Conservation (phyloP, 2,113 vertebrate species). For the Pterocles gutturalis region DNA sequence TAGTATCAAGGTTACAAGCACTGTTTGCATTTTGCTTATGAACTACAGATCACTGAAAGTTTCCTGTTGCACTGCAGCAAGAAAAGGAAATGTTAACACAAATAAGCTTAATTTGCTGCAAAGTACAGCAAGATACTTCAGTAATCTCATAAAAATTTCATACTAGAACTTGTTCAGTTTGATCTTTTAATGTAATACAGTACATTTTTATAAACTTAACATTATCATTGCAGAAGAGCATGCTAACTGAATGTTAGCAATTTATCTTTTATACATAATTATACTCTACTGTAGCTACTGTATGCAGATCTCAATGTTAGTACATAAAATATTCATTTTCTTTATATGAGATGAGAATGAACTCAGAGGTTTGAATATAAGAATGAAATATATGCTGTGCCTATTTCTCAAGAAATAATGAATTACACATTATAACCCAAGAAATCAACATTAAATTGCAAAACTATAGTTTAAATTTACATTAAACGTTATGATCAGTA, state of each 20-base stretch:
- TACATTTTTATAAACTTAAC: constrained; percentile 76
- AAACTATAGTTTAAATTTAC: constrained; percentile 75
- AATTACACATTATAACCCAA: constrained; percentile 69
- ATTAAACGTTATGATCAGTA: constrained; percentile 67
- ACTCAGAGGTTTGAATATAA: constrained; percentile 59
- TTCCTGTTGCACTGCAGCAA: constrained; percentile 73
- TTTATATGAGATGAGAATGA: constrained; percentile 68
- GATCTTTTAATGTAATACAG: constrained; percentile 76
- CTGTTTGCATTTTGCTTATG: constrained; percentile 47
- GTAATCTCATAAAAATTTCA: constrained; percentile 67
- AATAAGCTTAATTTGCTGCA: constrained; percentile 47
- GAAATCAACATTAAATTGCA: constrained; percentile 70
- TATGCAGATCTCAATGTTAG: constrained; percentile 75
- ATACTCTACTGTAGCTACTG: constrained; percentile 73
- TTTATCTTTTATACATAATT: constrained; percentile 72
- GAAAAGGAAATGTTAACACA: constrained; percentile 23
- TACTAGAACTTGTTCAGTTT: constrained; percentile 71
- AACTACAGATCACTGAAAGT: constrained; percentile 64
- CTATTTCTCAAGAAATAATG: constrained; percentile 77
- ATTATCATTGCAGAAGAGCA: constrained; percentile 69
- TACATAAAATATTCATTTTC: constrained; percentile 75
- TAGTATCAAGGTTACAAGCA: constrained; percentile 18
- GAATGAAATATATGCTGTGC: constrained; percentile 70
- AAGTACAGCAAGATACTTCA: constrained; percentile 66
- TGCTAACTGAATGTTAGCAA: constrained; percentile 76